phyloP scores from a whole-genome alignment of 2,888 invertebrate species.

The Apocheima hispidaria region DNA sequence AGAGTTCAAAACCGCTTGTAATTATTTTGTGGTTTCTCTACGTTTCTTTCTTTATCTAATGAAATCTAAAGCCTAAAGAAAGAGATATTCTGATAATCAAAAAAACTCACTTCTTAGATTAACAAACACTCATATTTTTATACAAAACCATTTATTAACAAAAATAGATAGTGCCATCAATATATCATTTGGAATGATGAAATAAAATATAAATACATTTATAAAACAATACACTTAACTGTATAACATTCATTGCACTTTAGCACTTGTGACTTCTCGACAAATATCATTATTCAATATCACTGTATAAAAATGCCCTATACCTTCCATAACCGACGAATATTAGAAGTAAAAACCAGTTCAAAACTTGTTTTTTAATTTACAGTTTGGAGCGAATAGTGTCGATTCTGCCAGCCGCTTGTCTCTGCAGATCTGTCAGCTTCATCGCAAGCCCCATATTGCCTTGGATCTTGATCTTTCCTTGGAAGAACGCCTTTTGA shows the following conservation, averaged over 20 bases:
- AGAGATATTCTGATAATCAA: too few relatives aligned
- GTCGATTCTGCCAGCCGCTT: conserved; percentile 91
- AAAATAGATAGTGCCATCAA: conserved; percentile 52
- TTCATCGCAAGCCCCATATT: conserved; percentile 99
- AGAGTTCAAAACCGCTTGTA: too few relatives aligned
- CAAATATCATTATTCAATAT: conserved; percentile 32
- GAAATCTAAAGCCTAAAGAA: too few relatives aligned
- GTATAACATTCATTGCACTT: conserved; percentile 35
- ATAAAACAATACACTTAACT: conserved; percentile 42
- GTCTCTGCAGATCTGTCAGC: conserved; percentile 92
- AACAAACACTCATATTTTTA: conserved; percentile 13
- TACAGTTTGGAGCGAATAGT: conserved; percentile 91
- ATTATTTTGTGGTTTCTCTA: too few relatives aligned
- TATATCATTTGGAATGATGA: conserved; percentile 69
- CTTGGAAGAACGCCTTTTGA: conserved; percentile 98
- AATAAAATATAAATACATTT: conserved; percentile 52
- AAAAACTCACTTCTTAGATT: background rate
- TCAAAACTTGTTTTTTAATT: conserved; percentile 55
- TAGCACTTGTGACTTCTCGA: conserved; percentile 27
- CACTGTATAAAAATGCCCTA: conserved; percentile 59
- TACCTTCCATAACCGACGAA: conserved; percentile 63
- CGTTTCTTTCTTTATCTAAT: too few relatives aligned
- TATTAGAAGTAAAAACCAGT: conserved; percentile 39
- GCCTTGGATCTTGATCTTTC: conserved; percentile 98
- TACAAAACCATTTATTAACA: conserved; percentile 61